A percentile compares a stretch with the other conserved stretches of the same genome.
Evolutionary conservation across 2,888 invertebrate genomes (phyloP).

Genomic region (Dioctria rufipes): DNA sequence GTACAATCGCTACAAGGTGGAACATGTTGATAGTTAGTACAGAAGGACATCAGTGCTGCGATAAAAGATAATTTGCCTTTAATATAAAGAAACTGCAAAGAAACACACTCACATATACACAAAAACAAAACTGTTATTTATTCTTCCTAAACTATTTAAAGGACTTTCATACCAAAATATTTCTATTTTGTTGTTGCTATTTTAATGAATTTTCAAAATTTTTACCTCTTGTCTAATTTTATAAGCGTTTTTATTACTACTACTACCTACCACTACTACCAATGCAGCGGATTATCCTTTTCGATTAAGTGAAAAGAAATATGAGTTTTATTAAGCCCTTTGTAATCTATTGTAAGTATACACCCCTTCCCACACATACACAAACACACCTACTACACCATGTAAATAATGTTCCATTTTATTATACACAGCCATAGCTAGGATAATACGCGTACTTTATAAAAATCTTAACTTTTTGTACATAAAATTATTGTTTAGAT

Average conservation of each 20-base stretch:
- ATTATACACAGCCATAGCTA: slow-evolving; percentile 38
- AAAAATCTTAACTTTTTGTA: slow-evolving; percentile 27
- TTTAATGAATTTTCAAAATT: slow-evolving; percentile 49
- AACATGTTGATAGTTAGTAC: slow-evolving; percentile 62
- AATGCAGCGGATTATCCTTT: slow-evolving; percentile 7
- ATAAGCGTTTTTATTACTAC: slow-evolving; percentile 34
- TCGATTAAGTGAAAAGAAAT: slow-evolving; percentile 40
- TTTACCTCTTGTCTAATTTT: slow-evolving; percentile 43
- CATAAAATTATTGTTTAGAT: slow-evolving; percentile 20
- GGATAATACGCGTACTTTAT: slow-evolving; percentile 30
- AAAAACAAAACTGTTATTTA: slow-evolving; percentile 13
- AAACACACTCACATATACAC: background rate
- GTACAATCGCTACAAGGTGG: slow-evolving; percentile 81
- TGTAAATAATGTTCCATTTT: slow-evolving; percentile 48
- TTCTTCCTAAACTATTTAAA: slow-evolving; percentile 38
- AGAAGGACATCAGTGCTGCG: background rate
- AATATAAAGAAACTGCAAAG: slow-evolving; percentile 6
- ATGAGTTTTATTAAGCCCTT: slow-evolving; percentile 12
- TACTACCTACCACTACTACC: background rate
- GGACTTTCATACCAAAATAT: slow-evolving; percentile 36
- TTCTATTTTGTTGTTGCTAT: slow-evolving; percentile 43
- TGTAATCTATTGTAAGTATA: slow-evolving; percentile 36
- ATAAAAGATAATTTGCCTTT: slow-evolving; percentile 24
- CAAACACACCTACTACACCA: background rate
- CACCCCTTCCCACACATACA: background rate